phyloP scores from a whole-genome alignment of 2,797 vertebrate genomes.

The Uromys caudimaculatus region DNA sequence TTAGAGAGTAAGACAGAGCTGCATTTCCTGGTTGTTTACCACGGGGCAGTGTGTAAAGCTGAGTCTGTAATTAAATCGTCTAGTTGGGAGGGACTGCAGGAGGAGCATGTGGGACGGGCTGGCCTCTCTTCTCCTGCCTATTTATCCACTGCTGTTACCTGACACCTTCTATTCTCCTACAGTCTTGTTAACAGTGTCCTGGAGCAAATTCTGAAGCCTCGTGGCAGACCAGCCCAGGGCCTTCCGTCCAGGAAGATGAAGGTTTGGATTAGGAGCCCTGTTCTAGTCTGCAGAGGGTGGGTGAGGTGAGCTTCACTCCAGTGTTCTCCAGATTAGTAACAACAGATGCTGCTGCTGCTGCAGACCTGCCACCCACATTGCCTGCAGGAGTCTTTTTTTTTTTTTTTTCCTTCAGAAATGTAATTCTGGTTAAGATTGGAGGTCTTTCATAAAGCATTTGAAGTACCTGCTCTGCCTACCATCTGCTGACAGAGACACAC shows the following conservation, averaged over 20 bases:
- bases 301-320: background rate
- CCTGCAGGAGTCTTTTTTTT: no score
- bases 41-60: background rate
- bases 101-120: background rate
- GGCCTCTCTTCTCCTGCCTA: background rate
- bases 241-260: background rate
- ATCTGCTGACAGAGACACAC: background rate
- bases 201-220: background rate
- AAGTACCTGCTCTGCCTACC: background rate
- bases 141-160: background rate
- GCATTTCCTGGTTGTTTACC: conserved; percentile 51
- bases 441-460: background rate
- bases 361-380: background rate
- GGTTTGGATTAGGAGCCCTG: conserved; percentile 62
- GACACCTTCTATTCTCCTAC: background rate
- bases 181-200: background rate
- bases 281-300: background rate
- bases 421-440: background rate
- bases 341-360: rapidly evolving
- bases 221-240: background rate
- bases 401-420: background rate
- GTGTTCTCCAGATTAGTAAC: background rate
- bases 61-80: conserved; percentile 69
- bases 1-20: background rate
- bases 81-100: background rate